Base-by-base conservation (phyloP, 1,140 invertebrate genomes). In the Drosophila neocordata region DNA sequence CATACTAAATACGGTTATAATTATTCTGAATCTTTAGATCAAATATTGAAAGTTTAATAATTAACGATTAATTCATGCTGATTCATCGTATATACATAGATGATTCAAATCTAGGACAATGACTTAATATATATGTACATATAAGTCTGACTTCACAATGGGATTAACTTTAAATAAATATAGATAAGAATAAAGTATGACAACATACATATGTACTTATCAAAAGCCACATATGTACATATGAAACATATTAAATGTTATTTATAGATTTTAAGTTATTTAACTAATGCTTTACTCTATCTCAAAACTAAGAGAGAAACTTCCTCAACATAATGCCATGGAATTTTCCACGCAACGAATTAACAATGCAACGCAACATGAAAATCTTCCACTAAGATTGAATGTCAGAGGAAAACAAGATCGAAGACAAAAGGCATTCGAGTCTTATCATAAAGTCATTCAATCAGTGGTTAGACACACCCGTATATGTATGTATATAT, bases 301-400 rank as follows among this genome's bases (percentile, higher is more conserved):
- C 41, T 48, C 1, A 48, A 48, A 20, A 20, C 15, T 48, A 20
- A 48, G 7, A 48, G 7, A 18, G 15, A 3, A 48, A 48, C 8
- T 44, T 44, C 7, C 1, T 41, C n/a, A 15, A 41, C 13, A n/a
- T 22, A 51, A 22, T 24, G 37, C 27, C 35, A 48, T 84, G 80
- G 80, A 84, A 84, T 68, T 84, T 84, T 84, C 80, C 80, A 83
- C 65, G 44, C 67, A 80, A 57, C 13, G 27, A 58, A 48, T 48
- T 69, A 12, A 34, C 51, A 8, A 58, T 48, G 59, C 52, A 8
- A 63, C 38, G 44, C 65, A 56, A 78, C 65, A 71, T 53, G 61
- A 71, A 83, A 83, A 83, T 83, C 41, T 83, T 83, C 64, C 79
- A 64, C 44, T 66, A 27, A 48, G 41, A 48, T 48, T 48, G 41